A percentile compares a stretch with the other conserved stretches of the same genome.
These are phyloP conservation scores for Crenichthys baileyi DNA, from an alignment of 2,797 vertebrate genomes.

Conservation along the genomic window DNA sequence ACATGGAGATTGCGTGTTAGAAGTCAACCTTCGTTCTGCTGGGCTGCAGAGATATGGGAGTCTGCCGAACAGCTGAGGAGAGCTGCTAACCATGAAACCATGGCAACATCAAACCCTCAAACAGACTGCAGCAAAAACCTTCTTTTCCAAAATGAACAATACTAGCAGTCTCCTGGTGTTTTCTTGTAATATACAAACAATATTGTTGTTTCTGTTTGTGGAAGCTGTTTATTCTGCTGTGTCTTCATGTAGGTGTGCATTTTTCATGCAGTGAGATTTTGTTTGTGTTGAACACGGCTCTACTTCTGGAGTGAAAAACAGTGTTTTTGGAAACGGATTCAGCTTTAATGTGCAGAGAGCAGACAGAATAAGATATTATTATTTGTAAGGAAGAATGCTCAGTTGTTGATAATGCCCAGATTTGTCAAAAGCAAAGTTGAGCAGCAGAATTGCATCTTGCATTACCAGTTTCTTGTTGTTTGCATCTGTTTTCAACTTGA, in stretches of 20 bases:
- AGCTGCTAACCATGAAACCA: slow-evolving; percentile 11
- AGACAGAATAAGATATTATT: background rate
- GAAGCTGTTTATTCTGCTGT: background rate
- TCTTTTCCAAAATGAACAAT: slow-evolving; percentile 10
- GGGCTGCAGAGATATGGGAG: background rate
- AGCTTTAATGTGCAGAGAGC: background rate
- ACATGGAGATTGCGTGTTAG: slow-evolving; percentile 28
- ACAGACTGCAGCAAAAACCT: slow-evolving; percentile 7
- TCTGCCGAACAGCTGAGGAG: slow-evolving; percentile 14
- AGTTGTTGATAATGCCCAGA: background rate
- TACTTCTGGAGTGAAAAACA: slow-evolving; percentile 1
- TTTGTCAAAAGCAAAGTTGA: background rate
- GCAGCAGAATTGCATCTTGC: background rate
- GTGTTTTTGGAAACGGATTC: background rate
- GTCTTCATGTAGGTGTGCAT: background rate
- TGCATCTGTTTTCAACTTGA: background rate
- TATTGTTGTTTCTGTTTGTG: background rate
- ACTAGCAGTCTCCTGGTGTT: background rate
- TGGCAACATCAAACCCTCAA: slow-evolving; percentile 13
- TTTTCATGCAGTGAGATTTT: background rate
- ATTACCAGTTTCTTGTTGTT: background rate
- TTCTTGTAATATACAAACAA: slow-evolving; percentile 1
- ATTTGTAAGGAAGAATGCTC: too few relatives aligned
- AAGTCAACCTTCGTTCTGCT: slow-evolving; percentile 16
- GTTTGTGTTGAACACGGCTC: background rate